Evolutionary conservation across 2,797 vertebrate genomes (phyloP).

Genomic region (Neomorphus geoffroyi): DNA sequence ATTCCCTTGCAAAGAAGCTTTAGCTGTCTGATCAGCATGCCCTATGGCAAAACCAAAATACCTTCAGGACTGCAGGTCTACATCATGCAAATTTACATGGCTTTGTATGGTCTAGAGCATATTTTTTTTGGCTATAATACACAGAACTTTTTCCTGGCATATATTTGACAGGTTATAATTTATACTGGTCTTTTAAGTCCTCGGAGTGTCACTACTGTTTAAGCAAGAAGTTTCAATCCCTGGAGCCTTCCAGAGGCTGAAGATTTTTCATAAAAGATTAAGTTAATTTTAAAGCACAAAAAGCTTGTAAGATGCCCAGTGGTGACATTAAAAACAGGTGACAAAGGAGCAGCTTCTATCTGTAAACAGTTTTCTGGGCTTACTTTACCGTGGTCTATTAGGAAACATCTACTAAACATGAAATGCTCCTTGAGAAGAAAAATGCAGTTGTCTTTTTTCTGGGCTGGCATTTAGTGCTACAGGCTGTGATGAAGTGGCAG

Average conservation of each 20-base stretch:
- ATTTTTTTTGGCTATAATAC: neutral
- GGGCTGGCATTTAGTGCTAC: neutral
- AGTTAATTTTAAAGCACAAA: neutral
- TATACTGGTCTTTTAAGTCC: neutral
- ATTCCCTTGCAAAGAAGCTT: neutral
- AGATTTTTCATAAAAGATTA: neutral
- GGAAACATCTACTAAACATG: neutral
- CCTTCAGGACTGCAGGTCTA: neutral
- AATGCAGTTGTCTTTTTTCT: neutral
- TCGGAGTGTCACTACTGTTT: neutral
- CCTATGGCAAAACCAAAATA: neutral
- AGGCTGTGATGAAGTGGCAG: neutral
- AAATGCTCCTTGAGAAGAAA: neutral
- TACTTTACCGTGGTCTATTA: neutral
- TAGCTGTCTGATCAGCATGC: neutral
- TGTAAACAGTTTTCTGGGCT: neutral
- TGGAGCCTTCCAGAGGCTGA: neutral
- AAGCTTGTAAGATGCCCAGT: neutral
- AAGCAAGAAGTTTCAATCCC: neutral
- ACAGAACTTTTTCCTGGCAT: neutral
- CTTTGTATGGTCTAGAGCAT: neutral
- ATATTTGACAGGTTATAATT: neutral
- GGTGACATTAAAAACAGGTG: neutral
- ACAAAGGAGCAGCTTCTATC: neutral
- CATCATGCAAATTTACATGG: neutral